Conservation (phyloP, 37 sponge, comb jelly and placozoan genomes). For the Crambe crambe region DNA sequence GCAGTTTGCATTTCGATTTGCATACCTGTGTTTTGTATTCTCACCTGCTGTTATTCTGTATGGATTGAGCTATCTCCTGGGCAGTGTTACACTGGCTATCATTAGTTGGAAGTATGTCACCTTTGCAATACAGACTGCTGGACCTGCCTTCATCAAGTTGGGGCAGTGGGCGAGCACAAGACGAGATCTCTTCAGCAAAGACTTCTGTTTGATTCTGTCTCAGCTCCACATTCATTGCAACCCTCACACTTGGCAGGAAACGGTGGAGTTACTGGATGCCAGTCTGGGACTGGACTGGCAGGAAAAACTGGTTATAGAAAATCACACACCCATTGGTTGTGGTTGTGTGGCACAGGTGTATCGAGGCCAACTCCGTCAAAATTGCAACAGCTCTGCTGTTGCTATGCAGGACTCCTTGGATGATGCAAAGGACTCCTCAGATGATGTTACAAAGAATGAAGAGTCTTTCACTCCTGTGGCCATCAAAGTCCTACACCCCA, state of each 20-base stretch:
- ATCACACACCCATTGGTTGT: conserved; percentile 57
- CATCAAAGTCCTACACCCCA: conserved; percentile 71
- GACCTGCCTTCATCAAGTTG: conserved; percentile 75
- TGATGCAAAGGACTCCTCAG: background rate
- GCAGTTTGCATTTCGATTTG: conserved; percentile 10
- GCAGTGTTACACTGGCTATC: background rate
- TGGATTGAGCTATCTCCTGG: conserved; percentile 5
- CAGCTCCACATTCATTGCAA: conserved; percentile 46
- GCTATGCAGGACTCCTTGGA: too few species aligned
- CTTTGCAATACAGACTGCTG: conserved; percentile 46
- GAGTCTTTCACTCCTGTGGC: conserved; percentile 39
- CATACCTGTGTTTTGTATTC: conserved; percentile 45
- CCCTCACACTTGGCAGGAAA: conserved; percentile 61
- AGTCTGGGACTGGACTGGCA: conserved; percentile 58
- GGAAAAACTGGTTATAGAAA: conserved; percentile 7
- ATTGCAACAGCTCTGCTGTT: background rate
- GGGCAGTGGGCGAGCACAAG: conserved; percentile 82
- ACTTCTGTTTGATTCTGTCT: conserved; percentile 59
- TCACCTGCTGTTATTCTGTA: conserved; percentile 31
- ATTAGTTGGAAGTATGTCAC: conserved; percentile 32
- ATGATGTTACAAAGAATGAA: background rate
- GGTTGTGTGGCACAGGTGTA: conserved; percentile 83
- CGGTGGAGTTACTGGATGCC: conserved; percentile 23
- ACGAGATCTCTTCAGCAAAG: conserved; percentile 55
- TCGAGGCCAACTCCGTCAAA: conserved; percentile 21